Evolutionary conservation across 92 coral and sea anemone species (phyloP).

Genomic region (Heteractis magnifica): DNA sequence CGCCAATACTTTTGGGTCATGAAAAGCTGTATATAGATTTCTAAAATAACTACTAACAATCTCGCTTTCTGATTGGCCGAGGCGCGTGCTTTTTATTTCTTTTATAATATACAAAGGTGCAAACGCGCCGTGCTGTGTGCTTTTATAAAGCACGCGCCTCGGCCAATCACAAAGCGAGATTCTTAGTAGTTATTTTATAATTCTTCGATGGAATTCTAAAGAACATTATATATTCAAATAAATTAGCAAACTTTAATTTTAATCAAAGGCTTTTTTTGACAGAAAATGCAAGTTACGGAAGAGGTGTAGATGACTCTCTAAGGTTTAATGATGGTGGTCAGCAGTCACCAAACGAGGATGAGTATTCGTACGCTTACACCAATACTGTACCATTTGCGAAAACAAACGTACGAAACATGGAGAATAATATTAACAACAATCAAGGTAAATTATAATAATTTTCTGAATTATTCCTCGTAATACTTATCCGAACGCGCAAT

Average conservation of each 20-base stretch:
- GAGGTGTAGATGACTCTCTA: neutral
- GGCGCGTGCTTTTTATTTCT: no score
- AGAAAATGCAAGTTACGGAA: neutral
- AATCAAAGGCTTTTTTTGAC: neutral
- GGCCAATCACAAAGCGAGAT: no score
- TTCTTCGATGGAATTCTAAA: neutral
- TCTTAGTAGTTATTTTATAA: neutral
- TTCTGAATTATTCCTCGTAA: neutral
- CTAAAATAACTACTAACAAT: no score
- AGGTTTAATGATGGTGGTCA: neutral
- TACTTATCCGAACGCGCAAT: neutral
- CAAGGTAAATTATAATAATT: neutral
- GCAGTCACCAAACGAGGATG: neutral
- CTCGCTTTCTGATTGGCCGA: no score
- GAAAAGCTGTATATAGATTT: no score
- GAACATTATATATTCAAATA: no score
- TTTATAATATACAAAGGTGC: no score
- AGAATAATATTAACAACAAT: neutral
- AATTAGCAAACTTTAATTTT: neutral
- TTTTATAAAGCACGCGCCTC: no score
- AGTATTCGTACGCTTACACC: neutral
- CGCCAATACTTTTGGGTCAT: no score
- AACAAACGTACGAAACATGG: neutral
- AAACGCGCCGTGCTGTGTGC: no score
- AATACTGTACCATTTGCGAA: neutral